Evolutionary conservation across 2,888 invertebrate species (phyloP).

Genomic region (Carpatolechia fugitivella): DNA sequence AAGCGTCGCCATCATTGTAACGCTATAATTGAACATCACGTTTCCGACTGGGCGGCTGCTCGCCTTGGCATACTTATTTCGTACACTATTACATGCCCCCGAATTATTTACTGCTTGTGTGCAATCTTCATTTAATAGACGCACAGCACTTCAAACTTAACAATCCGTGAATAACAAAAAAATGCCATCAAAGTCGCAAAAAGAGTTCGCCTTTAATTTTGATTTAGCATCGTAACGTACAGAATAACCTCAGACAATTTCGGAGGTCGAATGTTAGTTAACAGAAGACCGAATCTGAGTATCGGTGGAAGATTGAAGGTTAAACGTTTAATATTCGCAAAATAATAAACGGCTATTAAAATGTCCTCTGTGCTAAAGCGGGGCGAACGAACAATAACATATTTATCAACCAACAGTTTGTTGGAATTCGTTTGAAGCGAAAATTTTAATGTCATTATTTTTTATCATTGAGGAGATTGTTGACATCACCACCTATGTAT

Average conservation of each 20-base stretch:
- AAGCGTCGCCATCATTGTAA: slow-evolving; percentile 46
- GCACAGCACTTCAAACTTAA: background rate
- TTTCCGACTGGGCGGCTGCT: slow-evolving; percentile 59
- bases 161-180: background rate
- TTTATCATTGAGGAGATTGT: too few species aligned
- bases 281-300: background rate
- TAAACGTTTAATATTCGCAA: too few species aligned
- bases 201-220: too few species aligned
- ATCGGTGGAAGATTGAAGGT: background rate
- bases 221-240: too few species aligned
- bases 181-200: background rate
- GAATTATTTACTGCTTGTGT: slow-evolving; percentile 33
- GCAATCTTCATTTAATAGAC: slow-evolving; percentile 23
- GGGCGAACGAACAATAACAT: background rate
- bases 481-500: background rate
- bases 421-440: too few species aligned
- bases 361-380: background rate
- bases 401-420: too few species aligned
- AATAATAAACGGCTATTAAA: background rate
- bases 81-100: slow-evolving; percentile 52
- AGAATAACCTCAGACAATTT: background rate
- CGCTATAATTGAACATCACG: slow-evolving; percentile 63
- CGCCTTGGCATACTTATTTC: slow-evolving; percentile 69
- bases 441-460: too few species aligned
- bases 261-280: background rate